Percentiles rank a stretch among this genome's conserved stretches.
phyloP scores from a whole-genome alignment of 2,113 vertebrate species.

The Drymodes brunneopygia region DNA sequence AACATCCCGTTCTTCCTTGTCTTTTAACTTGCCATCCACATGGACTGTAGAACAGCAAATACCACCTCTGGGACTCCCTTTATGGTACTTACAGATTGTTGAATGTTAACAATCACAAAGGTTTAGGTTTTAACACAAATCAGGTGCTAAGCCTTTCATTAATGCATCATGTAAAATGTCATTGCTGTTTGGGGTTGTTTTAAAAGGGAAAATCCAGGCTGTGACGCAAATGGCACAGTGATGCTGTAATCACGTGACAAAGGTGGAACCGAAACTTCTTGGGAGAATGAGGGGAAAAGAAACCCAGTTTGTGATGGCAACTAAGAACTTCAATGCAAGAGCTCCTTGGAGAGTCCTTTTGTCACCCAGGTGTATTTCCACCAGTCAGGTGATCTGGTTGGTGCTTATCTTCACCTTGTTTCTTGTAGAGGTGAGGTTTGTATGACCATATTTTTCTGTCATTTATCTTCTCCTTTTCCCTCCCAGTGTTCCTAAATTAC shows the following conservation, averaged over 20 bases:
- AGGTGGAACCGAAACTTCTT: slow-evolving; percentile 3
- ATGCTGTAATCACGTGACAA: not conserved
- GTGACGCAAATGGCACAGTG: not conserved
- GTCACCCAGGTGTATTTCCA: not conserved
- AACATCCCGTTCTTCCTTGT: not conserved
- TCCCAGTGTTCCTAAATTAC: not conserved
- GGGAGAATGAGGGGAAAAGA: not conserved
- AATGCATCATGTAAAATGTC: not conserved
- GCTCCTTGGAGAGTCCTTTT: not conserved
- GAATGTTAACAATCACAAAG: not conserved
- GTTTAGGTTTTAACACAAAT: not conserved
- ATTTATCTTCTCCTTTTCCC: not conserved
- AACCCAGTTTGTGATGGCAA: not conserved
- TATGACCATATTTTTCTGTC: not conserved
- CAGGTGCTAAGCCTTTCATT: not conserved
- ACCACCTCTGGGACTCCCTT: not conserved
- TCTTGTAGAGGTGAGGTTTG: not conserved
- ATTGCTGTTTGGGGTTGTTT: not conserved
- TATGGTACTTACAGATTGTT: not conserved
- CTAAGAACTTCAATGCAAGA: not conserved
- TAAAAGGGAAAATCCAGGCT: not conserved
- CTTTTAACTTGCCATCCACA: not conserved
- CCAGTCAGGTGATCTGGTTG: not conserved
- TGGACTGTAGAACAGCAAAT: not conserved
- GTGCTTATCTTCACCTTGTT: not conserved